phyloP scores from a whole-genome alignment of 1,140 invertebrate genomes.

The Lepidurus apus region DNA sequence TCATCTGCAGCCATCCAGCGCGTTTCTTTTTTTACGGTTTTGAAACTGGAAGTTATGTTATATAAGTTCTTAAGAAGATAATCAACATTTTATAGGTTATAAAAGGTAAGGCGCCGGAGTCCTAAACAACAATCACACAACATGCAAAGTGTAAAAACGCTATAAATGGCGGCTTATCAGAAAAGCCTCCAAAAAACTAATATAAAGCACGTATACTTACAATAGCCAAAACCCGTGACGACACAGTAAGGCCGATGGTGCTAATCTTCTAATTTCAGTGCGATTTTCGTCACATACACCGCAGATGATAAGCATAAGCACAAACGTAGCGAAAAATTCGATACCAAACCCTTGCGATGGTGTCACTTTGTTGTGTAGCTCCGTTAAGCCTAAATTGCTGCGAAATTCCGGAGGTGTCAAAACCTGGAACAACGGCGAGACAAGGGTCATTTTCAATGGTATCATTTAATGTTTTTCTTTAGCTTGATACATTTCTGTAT shows the following conservation, averaged over 20 bases:
- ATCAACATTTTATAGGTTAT: not conserved
- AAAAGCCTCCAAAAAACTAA: not conserved
- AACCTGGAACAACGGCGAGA: constrained; percentile 38
- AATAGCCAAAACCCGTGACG: constrained; percentile 75
- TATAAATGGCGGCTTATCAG: too few species aligned
- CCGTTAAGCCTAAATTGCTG: constrained; percentile 53
- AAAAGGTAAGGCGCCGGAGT: not conserved
- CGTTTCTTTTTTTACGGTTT: too few species aligned
- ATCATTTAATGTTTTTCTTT: too few species aligned
- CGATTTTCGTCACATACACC: constrained; percentile 74
- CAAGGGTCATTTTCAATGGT: too few species aligned
- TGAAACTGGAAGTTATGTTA: too few species aligned
- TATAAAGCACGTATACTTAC: constrained; percentile 51
- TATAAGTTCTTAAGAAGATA: too few species aligned
- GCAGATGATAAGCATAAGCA: constrained; percentile 80
- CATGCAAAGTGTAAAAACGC: too few species aligned
- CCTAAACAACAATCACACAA: not conserved
- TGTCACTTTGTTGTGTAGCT: constrained; percentile 47
- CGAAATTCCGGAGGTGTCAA: constrained; percentile 49
- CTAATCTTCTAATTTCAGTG: constrained; percentile 74
- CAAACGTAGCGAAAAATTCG: constrained; percentile 80
- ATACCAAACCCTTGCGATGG: constrained; percentile 68
- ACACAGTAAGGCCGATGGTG: constrained; percentile 77
- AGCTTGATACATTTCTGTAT: too few species aligned
- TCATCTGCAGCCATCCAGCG: too few species aligned